Percentiles rank a stretch among this genome's conserved stretches.
phyloP scores from a whole-genome alignment of 2,797 vertebrate species.

The Synaphobranchus kaupii region DNA sequence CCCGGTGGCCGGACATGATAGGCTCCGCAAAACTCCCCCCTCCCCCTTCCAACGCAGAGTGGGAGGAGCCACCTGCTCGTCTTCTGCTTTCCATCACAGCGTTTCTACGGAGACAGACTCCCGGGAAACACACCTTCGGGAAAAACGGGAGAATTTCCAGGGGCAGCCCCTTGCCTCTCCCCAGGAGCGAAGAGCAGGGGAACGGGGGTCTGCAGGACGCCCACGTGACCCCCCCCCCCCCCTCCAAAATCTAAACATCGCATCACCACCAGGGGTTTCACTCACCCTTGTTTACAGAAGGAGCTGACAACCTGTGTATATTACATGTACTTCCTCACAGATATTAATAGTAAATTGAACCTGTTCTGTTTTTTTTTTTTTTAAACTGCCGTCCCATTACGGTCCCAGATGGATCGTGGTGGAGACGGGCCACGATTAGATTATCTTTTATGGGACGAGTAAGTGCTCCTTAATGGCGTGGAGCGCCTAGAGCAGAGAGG shows the following conservation, averaged over 20 bases:
- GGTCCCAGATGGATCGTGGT: slow-evolving; percentile 71
- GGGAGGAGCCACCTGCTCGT: not conserved
- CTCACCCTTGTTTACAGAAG: slow-evolving; percentile 76
- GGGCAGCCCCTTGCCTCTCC: not conserved
- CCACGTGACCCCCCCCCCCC: not conserved
- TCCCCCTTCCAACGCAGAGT: not conserved
- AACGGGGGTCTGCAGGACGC: not conserved
- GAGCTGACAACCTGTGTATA: slow-evolving; percentile 79
- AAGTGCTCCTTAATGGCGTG: slow-evolving; percentile 36
- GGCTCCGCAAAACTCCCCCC: not conserved
- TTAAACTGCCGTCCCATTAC: slow-evolving; percentile 73
- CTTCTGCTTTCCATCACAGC: not conserved
- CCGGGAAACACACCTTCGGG: not conserved
- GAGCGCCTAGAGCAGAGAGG: not conserved
- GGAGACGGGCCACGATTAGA: slow-evolving; percentile 67
- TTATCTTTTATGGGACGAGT: slow-evolving; percentile 36
- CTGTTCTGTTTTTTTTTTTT: slow-evolving; percentile 55
- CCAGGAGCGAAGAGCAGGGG: not conserved
- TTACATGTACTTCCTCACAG: slow-evolving; percentile 70
- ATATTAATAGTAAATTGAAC: slow-evolving; percentile 74
- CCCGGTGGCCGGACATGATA: too few species aligned
- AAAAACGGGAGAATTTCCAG: not conserved
- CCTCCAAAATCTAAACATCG: slow-evolving; percentile 68
- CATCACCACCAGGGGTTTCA: slow-evolving; percentile 64
- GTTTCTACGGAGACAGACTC: not conserved